Evolutionary conservation across 1,140 invertebrate species (phyloP), one percentile per base, ranked within the genome.

Genomic region (Venustaconcha ellipsiformis): DNA sequence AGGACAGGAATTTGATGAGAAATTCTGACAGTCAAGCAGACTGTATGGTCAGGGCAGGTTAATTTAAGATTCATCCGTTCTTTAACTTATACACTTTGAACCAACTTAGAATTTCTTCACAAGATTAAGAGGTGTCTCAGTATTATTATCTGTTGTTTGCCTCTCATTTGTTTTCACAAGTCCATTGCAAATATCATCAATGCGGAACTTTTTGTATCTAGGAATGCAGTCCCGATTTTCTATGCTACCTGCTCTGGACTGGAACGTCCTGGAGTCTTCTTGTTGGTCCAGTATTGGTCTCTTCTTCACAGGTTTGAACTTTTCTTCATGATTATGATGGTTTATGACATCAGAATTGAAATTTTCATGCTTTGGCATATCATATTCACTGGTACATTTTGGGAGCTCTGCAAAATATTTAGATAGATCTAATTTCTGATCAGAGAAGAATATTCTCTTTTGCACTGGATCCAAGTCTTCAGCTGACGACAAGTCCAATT

Each of bases 271-370:
- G 66, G n/a, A 30, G 20, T 18, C 56, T 15, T 70, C 69, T 48
- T 57, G 30, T 59, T 72, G 75, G 48, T 77, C 75, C 17, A 77
- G 6, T 58, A 77, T 70, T 30, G 68, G 60, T 20, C 75, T 70
- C 20, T 77, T 77, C 60, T 77, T 77, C 75, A 77, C 72, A 1
- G 75, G 75, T 60, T 72, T 77, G 8, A 65, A 77, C 58, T 77
- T 77, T 59, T 77, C 75, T 59, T 77, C 75, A 30, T 77, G 63
- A 17, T 71, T 72, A 55, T 58, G 59, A 17, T 30, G 5, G 15
- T 26, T 30, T 8, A 59, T 55, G 14, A 72, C 69, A 18, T 20
- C 26, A n/a, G 26, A 26, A 64, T 70, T 70, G 57, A 37, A 65
- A 15, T 66, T 68, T 58, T 62, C 57, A 14, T 12, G 20, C 26